Conservation (phyloP, 2,797 vertebrate species). For the Oophaga sylvatica region DNA sequence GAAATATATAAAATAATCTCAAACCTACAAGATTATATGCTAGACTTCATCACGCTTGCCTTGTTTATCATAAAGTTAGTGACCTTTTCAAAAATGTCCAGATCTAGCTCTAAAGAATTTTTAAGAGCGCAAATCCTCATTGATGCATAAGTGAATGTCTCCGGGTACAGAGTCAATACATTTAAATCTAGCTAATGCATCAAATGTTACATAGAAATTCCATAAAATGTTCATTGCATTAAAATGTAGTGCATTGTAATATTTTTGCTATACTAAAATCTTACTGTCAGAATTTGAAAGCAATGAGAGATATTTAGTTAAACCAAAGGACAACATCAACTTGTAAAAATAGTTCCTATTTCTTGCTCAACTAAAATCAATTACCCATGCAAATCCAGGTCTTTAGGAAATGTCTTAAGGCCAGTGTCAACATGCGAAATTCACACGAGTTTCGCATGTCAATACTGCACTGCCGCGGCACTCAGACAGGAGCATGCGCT, state of each 20-base stretch:
- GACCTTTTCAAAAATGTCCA: constrained; percentile 53
- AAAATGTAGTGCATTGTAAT: background rate
- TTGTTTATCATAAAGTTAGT: constrained; percentile 45
- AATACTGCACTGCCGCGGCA: no score
- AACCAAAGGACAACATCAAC: background rate
- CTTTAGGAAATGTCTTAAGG: background rate
- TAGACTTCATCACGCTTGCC: constrained; percentile 31
- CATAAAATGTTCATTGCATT: background rate
- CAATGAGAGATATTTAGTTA: background rate
- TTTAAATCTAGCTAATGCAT: no score
- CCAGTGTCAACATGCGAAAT: no score
- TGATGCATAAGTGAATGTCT: constrained; percentile 25
- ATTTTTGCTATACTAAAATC: background rate
- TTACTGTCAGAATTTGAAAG: constrained; percentile 18
- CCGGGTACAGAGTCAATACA: constrained; percentile 25
- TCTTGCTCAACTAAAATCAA: constrained; percentile 24
- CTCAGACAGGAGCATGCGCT: no score
- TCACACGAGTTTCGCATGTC: no score
- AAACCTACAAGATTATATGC: constrained; percentile 35
- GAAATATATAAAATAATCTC: constrained; percentile 8
- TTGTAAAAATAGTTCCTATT: constrained; percentile 25
- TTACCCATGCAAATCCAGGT: constrained; percentile 46
- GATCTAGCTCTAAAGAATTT: constrained; percentile 32
- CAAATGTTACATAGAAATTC: constrained; percentile 8
- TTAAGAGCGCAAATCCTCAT: constrained; percentile 28